phyloP scores from a whole-genome alignment of 1,140 invertebrate genomes.

The Eurytemora carolleeae region DNA sequence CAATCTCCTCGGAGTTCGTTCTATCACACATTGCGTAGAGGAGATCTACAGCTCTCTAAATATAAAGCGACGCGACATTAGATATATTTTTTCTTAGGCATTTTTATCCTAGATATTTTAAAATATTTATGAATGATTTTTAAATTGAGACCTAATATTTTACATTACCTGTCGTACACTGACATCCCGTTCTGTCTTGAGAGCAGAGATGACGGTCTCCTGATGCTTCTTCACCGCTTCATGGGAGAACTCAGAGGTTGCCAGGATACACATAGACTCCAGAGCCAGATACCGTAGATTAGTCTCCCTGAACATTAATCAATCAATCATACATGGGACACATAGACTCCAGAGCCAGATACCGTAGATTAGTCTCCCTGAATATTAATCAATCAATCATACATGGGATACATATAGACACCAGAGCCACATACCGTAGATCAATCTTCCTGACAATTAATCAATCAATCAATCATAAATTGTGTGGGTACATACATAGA shows the following conservation, averaged over 20 bases:
- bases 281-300: conserved; percentile 93
- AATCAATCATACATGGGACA: too few relatives aligned
- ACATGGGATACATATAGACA: conserved; percentile 98
- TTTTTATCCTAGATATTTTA: too few relatives aligned
- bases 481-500: too few relatives aligned
- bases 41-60: conserved; percentile 30
- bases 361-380: conserved; percentile 92
- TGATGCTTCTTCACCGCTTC: conserved; percentile 99
- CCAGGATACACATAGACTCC: conserved; percentile 97
- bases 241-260: conserved; percentile 97
- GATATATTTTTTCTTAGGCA: too few relatives aligned
- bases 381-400: too few relatives aligned
- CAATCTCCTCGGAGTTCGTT: conserved; percentile 97
- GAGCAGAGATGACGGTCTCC: conserved; percentile 94
- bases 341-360: conserved; percentile 96
- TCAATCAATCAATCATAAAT: too few relatives aligned
- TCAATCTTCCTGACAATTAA: conserved; percentile 99
- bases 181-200: conserved; percentile 99
- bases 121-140: too few relatives aligned
- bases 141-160: too few relatives aligned
- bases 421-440: conserved; percentile 85
- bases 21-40: conserved; percentile 99
- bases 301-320: conserved; percentile 94
- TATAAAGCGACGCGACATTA: too few relatives aligned
- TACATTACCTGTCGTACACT: conserved; percentile 93